Evolutionary conservation across 2,888 invertebrate species (phyloP).

Genomic region (Pheosia tremula): DNA sequence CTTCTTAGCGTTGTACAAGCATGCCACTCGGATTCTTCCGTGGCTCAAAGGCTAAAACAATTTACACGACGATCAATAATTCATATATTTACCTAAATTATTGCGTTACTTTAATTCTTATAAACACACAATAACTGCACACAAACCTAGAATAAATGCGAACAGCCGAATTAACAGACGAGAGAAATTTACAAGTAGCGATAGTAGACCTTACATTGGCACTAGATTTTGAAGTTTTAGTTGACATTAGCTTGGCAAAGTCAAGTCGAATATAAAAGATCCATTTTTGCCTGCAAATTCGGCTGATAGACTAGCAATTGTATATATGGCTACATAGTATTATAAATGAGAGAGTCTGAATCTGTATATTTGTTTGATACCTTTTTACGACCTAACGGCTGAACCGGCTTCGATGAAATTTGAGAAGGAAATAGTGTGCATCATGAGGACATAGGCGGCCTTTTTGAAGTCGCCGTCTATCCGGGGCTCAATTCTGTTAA

Average conservation of each 20-base stretch:
- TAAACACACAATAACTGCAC: constrained; percentile 56
- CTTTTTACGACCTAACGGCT: no score
- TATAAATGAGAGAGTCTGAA: neutral
- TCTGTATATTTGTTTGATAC: no score
- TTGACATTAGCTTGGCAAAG: no score
- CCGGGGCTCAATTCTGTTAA: no score
- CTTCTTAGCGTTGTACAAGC: no score
- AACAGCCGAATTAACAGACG: constrained; percentile 40
- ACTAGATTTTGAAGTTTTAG: neutral
- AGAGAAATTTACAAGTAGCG: constrained; percentile 13
- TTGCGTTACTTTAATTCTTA: neutral
- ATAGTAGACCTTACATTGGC: constrained; percentile 9
- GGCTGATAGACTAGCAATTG: constrained; percentile 38
- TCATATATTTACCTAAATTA: neutral
- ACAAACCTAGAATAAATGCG: constrained; percentile 56
- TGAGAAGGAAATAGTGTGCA: no score
- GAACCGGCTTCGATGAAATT: no score
- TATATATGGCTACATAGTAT: constrained; percentile 24
- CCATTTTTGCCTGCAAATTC: constrained; percentile 28
- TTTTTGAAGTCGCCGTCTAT: no score
- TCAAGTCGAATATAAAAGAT: neutral
- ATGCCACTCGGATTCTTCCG: neutral
- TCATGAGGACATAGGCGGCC: no score
- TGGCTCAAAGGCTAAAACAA: neutral
- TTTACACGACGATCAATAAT: neutral